These are phyloP conservation scores for Nomada flava DNA, from an alignment of 2,888 invertebrate species.

Conservation along the genomic window DNA sequence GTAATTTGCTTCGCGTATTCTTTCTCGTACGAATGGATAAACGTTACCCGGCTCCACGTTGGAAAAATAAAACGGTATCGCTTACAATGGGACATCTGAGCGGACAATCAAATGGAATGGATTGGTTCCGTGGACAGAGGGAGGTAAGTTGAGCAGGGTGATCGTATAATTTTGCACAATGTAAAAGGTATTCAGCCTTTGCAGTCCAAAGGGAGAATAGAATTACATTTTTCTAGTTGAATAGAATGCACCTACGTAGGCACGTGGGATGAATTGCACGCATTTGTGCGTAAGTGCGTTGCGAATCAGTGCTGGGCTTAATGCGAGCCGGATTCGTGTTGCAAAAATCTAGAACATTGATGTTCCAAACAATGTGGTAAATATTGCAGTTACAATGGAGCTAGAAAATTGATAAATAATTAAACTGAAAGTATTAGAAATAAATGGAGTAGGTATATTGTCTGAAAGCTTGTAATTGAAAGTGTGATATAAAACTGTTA, in stretches of 20 bases:
- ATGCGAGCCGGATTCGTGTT: constrained; percentile 10
- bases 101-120: constrained; percentile 22
- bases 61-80: constrained; percentile 40
- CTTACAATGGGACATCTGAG: constrained; percentile 56
- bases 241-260: constrained; percentile 74
- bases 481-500: too few species aligned
- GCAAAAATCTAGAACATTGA: neutral
- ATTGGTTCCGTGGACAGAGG: constrained; percentile 25
- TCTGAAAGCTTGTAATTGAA: too few species aligned
- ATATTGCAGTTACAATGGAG: neutral
- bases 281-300: constrained; percentile 51
- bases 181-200: constrained; percentile 63
- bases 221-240: constrained; percentile 77
- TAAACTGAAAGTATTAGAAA: too few species aligned
- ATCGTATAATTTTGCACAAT: constrained; percentile 80
- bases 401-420: too few species aligned
- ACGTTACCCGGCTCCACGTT: neutral
- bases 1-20: neutral
- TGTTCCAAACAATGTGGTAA: neutral
- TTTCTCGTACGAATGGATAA: neutral
- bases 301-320: constrained; percentile 54
- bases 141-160: constrained; percentile 58
- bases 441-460: too few species aligned
- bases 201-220: constrained; percentile 65
- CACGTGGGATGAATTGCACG: constrained; percentile 58